Percentiles rank a stretch among this genome's conserved stretches.
These are phyloP conservation scores for Zaprionus gabonicus DNA, from an alignment of 1,140 invertebrate species.

Conservation along the genomic window DNA sequence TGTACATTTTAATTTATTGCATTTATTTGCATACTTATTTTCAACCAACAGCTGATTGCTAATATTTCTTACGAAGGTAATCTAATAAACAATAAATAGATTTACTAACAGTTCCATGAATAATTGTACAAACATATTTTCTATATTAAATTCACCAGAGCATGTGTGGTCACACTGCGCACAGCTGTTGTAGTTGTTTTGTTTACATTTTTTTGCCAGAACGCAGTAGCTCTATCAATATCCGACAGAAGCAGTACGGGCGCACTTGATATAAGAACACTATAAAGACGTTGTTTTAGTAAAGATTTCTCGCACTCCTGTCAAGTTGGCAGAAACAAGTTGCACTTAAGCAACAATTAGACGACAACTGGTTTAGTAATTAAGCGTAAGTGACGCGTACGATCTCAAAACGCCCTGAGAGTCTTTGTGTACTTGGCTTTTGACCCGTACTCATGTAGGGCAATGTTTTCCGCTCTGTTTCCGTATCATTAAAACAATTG, in stretches of 20 bases:
- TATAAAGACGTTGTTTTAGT: background rate
- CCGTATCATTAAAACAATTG: background rate
- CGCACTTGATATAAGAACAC: constrained; percentile 11
- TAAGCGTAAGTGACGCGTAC: constrained; percentile 25
- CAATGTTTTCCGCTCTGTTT: background rate
- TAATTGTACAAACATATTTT: background rate
- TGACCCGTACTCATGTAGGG: background rate
- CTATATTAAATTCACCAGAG: background rate
- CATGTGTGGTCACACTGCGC: constrained; percentile 29
- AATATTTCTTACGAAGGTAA: background rate
- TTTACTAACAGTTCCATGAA: background rate
- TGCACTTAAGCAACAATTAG: constrained; percentile 5
- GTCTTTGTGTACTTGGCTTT: background rate
- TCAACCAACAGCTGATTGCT: background rate
- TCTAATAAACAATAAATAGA: background rate
- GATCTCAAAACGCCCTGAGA: background rate
- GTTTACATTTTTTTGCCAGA: constrained; percentile 43
- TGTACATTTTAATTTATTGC: background rate
- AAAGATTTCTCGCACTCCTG: background rate
- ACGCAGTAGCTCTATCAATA: constrained; percentile 42
- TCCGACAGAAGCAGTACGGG: constrained; percentile 13
- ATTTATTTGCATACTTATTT: background rate
- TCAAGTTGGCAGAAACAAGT: background rate
- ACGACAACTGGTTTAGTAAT: constrained; percentile 16
- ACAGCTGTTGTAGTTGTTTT: constrained; percentile 51